A percentile compares a stretch with the other conserved stretches of the same genome.
phyloP scores from a whole-genome alignment of 1,140 invertebrate species.

The Nylanderia fulva region DNA sequence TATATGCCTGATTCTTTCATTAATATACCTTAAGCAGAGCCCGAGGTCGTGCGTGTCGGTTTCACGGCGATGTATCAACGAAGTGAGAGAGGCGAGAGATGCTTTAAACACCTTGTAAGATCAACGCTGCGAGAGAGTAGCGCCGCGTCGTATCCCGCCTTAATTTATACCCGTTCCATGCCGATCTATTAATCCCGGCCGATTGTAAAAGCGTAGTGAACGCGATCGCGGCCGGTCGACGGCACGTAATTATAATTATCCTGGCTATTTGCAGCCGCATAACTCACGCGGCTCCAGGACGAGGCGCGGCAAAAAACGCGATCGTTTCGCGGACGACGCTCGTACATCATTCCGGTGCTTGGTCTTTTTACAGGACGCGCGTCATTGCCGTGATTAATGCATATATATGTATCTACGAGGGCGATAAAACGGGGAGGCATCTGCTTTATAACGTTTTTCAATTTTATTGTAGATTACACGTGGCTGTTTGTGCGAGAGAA shows the following conservation, averaged over 20 bases:
- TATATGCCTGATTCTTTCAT: background rate
- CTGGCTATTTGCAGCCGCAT: slow-evolving; percentile 44
- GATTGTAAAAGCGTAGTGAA: slow-evolving; percentile 49
- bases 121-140: slow-evolving; percentile 21
- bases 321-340: slow-evolving; percentile 36
- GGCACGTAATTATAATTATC: slow-evolving; percentile 51
- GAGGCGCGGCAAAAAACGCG: slow-evolving; percentile 28
- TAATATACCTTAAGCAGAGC: slow-evolving; percentile 2
- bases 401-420: background rate
- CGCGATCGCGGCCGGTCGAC: slow-evolving; percentile 37
- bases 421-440: slow-evolving; percentile 1
- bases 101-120: slow-evolving; percentile 50
- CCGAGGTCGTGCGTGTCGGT: slow-evolving; percentile 13
- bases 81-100: slow-evolving; percentile 2
- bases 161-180: slow-evolving; percentile 42
- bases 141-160: slow-evolving; percentile 35
- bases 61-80: slow-evolving; percentile 33
- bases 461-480: slow-evolving; percentile 21
- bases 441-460: slow-evolving; percentile 30
- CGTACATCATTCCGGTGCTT: slow-evolving; percentile 38
- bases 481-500: background rate
- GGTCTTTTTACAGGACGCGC: background rate
- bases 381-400: slow-evolving; percentile 24
- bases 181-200: slow-evolving; percentile 50
- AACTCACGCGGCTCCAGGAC: slow-evolving; percentile 26